phyloP scores from a whole-genome alignment of 2,888 invertebrate genomes.

The Glaucopsyche alexis region DNA sequence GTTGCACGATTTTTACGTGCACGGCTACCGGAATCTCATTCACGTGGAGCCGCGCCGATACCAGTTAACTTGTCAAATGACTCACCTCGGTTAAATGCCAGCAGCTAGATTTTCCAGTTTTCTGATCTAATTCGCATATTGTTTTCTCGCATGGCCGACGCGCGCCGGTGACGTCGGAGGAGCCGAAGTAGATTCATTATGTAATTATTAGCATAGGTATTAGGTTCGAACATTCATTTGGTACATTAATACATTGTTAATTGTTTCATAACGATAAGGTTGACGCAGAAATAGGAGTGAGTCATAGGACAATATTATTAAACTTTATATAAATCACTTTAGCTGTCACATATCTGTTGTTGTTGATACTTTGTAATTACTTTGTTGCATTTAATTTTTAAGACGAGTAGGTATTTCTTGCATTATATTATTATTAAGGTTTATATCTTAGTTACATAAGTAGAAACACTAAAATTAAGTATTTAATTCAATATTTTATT shows the following conservation, averaged over 20 bases:
- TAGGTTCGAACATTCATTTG: conserved; percentile 10
- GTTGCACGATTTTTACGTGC: conserved; percentile 81
- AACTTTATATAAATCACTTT: conserved; percentile 14
- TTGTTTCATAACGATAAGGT: not conserved
- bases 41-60: conserved; percentile 65
- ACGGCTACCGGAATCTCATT: conserved; percentile 80
- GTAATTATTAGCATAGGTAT: conserved; percentile 13
- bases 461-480: not conserved
- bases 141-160: conserved; percentile 49
- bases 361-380: not conserved
- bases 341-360: not conserved
- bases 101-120: conserved; percentile 78
- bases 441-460: not conserved
- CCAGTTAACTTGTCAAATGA: conserved; percentile 78
- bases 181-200: conserved; percentile 16
- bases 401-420: not conserved
- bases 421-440: not conserved
- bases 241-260: conserved; percentile 10
- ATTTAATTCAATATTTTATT: no score
- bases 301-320: not conserved
- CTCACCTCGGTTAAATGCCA: conserved; percentile 75
- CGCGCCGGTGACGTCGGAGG: conserved; percentile 18
- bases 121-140: conserved; percentile 72
- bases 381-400: not conserved
- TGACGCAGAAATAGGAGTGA: not conserved